phyloP scores from a whole-genome alignment of 2,797 vertebrate genomes.

The Apodemus agrarius region DNA sequence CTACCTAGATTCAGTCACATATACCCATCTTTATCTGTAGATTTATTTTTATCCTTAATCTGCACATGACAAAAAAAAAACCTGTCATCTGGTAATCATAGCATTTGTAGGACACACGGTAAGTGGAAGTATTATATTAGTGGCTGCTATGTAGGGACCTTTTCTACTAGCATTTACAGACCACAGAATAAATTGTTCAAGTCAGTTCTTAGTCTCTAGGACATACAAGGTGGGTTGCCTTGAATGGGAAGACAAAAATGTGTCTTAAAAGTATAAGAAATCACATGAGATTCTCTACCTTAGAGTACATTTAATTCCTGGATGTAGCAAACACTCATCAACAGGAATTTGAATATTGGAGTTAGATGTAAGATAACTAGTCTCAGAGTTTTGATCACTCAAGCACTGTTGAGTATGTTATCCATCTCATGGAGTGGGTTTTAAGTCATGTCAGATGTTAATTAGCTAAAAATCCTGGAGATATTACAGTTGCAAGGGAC shows the following conservation, averaged over 20 bases:
- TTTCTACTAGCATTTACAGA: not conserved
- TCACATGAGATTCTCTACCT: not conserved
- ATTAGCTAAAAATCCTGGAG: not conserved
- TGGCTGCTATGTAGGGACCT: not conserved
- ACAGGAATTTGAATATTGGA: not conserved
- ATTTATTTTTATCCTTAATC: not conserved
- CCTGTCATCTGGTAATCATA: not conserved
- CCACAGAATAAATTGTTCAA: not conserved
- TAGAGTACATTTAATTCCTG: not conserved
- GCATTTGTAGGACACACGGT: not conserved
- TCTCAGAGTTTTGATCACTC: not conserved
- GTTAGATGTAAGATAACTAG: not conserved
- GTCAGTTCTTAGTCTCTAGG: not conserved
- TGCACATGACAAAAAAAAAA: not conserved
- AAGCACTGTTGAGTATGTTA: not conserved
- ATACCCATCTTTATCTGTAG: not conserved
- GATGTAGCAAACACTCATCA: no score
- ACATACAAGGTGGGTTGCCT: not conserved
- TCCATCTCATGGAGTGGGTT: not conserved
- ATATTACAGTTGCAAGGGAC: not conserved
- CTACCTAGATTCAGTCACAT: not conserved
- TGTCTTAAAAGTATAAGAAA: accelerated
- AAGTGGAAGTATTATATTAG: not conserved
- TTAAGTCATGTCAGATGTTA: not conserved
- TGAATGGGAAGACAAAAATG: not conserved